Evolutionary conservation across 2,113 vertebrate species (phyloP).

Genomic region (Fukomys damarensis): DNA sequence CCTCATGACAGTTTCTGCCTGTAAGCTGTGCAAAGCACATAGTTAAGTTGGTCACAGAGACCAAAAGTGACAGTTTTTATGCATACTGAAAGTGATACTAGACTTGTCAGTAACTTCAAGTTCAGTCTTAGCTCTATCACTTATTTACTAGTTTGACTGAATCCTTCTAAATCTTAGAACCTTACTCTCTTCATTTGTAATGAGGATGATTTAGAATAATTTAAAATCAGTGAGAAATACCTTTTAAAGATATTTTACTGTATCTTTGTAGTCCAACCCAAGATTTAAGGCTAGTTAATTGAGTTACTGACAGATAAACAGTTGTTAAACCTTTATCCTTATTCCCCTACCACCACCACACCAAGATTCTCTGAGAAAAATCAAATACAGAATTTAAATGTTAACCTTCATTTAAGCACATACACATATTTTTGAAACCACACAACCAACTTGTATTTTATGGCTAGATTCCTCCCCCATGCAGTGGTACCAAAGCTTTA

Average conservation of each 20-base stretch:
- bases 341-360: not conserved
- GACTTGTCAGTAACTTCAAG: not conserved
- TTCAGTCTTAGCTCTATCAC: not conserved
- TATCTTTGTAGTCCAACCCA: not conserved
- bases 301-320: not conserved
- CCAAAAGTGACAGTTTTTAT: not conserved
- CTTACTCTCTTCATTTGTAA: not conserved
- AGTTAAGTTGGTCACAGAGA: not conserved
- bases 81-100: not conserved
- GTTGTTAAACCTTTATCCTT: not conserved
- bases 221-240: not conserved
- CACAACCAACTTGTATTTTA: not conserved
- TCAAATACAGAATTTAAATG: conserved; percentile 20
- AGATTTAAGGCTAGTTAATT: not conserved
- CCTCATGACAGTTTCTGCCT: not conserved
- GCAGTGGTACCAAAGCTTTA: not conserved
- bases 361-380: conserved; percentile 30
- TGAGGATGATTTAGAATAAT: not conserved
- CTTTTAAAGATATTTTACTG: not conserved
- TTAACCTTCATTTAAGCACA: conserved; percentile 34
- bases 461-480: not conserved
- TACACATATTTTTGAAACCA: not conserved
- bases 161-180: not conserved
- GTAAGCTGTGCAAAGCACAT: not conserved
- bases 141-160: conserved; percentile 29